These are phyloP conservation scores for Parasteatoda tepidariorum DNA, from an alignment of 1,140 invertebrate genomes.

Conservation along the genomic window DNA sequence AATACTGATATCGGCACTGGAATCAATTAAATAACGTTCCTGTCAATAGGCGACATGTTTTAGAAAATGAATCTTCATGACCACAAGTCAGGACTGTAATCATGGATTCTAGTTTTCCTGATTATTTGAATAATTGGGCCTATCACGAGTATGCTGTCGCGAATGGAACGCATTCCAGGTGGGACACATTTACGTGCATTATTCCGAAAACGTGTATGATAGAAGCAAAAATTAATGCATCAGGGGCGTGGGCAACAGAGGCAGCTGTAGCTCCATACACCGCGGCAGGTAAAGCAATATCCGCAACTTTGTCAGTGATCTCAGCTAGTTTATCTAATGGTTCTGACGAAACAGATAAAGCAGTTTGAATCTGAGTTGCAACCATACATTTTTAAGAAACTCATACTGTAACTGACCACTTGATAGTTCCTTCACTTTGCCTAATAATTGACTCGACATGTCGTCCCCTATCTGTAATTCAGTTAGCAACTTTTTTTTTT, in stretches of 20 bases:
- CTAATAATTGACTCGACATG: constrained; percentile 3
- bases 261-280: background rate
- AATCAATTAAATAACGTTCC: constrained; percentile 36
- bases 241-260: too few relatives aligned
- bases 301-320: constrained; percentile 9
- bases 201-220: constrained; percentile 51
- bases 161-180: background rate
- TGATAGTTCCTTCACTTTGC: constrained; percentile 4
- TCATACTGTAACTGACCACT: background rate
- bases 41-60: constrained; percentile 38
- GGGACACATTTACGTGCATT: constrained; percentile 37
- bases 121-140: background rate
- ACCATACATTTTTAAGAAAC: constrained; percentile 1
- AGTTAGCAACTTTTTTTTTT: constrained; percentile 15
- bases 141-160: background rate
- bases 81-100: background rate
- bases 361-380: constrained; percentile 1
- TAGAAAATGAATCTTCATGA: background rate
- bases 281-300: background rate
- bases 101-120: too few relatives aligned
- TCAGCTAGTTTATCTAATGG: background rate
- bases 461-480: constrained; percentile 23
- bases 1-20: constrained; percentile 37
- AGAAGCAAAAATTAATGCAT: constrained; percentile 32
- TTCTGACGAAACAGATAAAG: background rate